Evolutionary conservation across 2,113 vertebrate species (phyloP).

Genomic region (Caranx ignobilis): DNA sequence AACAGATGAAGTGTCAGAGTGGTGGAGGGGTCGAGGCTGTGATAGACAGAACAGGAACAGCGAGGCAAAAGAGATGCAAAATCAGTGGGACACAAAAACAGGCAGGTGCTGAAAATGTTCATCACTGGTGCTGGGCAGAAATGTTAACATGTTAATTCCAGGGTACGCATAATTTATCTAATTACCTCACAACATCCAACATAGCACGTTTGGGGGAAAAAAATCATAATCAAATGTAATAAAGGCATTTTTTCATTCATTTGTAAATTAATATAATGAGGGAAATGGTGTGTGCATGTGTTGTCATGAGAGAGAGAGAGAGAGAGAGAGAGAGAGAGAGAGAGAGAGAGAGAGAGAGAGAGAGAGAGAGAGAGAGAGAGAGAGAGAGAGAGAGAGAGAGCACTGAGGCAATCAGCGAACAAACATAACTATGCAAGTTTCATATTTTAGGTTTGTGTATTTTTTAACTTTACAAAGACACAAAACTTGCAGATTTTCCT

Average conservation of each 20-base stretch:
- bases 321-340: background rate
- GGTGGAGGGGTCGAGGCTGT: slow-evolving; percentile 7
- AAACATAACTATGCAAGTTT: background rate
- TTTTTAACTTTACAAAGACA: slow-evolving; percentile 23
- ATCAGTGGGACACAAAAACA: slow-evolving; percentile 17
- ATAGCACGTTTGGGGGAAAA: slow-evolving; percentile 3
- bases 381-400: no score
- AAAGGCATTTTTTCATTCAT: slow-evolving; percentile 1
- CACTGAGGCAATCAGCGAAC: background rate
- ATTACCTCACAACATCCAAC: slow-evolving; percentile 37
- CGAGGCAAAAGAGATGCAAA: slow-evolving; percentile 9
- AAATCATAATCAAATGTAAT: slow-evolving; percentile 25
- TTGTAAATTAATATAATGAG: background rate
- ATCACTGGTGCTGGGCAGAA: slow-evolving; percentile 1
- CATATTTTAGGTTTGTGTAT: background rate
- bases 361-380: no score
- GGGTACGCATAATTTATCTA: slow-evolving; percentile 38
- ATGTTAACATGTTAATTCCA: slow-evolving; percentile 31
- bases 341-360: no score
- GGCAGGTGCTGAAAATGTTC: slow-evolving; percentile 21
- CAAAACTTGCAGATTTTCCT: background rate
- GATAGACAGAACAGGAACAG: slow-evolving; percentile 23
- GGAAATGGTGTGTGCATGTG: background rate
- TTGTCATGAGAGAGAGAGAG: background rate
- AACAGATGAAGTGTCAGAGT: slow-evolving; percentile 22